Conservation (phyloP, 2,888 invertebrate species). For the Torymus tubicola region DNA sequence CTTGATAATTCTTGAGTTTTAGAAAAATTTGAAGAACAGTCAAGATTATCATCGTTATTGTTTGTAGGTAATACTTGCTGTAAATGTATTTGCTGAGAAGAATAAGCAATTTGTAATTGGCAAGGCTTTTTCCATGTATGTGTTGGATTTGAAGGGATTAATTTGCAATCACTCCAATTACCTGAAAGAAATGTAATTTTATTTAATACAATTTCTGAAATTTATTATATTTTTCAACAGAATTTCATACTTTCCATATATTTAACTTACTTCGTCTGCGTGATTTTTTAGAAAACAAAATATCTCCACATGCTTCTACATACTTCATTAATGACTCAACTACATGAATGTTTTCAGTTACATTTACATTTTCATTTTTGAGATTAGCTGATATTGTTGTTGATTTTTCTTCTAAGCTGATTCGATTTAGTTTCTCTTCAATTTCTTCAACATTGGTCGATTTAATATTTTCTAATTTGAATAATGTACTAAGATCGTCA, state of each 20-base stretch:
- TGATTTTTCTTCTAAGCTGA: conserved; percentile 63
- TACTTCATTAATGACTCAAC: conserved; percentile 47
- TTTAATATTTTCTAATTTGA: conserved; percentile 61
- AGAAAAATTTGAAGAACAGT: conserved; percentile 3
- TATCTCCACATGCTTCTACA: conserved; percentile 63
- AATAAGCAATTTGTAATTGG: conserved; percentile 82
- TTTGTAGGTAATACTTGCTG: conserved; percentile 3
- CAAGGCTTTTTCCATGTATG: conserved; percentile 82
- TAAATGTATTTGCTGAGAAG: conserved; percentile 48
- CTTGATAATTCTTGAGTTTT: conserved; percentile 58
- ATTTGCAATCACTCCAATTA: conserved; percentile 61
- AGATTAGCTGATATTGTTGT: conserved; percentile 29
- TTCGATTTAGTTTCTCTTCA: conserved; percentile 63
- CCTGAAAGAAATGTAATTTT: conserved; percentile 58
- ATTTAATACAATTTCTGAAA: conserved; percentile 62
- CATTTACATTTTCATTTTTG: conserved; percentile 10
- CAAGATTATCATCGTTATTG: conserved; percentile 23
- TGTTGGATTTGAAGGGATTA: conserved; percentile 65
- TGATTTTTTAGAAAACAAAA: conserved; percentile 67
- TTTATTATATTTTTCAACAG: conserved; percentile 4
- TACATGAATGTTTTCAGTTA: conserved; percentile 23
- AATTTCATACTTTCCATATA: conserved; percentile 27
- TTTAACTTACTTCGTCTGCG: conserved; percentile 40
- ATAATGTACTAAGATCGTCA: conserved; percentile 63
- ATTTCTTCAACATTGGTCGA: conserved; percentile 62